These are phyloP conservation scores for Channa striata DNA, from an alignment of 2,797 vertebrate genomes.

Conservation along the genomic window DNA sequence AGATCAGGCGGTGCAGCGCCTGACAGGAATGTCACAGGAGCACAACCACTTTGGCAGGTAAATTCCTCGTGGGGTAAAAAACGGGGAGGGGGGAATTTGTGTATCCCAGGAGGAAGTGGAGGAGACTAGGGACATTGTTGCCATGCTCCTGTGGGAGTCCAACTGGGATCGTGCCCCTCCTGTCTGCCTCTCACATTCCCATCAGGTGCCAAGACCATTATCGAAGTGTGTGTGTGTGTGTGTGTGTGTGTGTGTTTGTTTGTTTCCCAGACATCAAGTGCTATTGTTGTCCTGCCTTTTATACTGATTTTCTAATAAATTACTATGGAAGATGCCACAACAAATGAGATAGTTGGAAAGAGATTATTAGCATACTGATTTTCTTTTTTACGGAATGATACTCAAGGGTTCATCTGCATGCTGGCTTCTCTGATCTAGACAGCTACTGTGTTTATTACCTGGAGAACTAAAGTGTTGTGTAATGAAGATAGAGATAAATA, in stretches of 20 bases:
- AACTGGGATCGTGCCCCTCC: conserved; percentile 18
- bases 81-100: conserved; percentile 2
- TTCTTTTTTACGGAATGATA: conserved; percentile 18
- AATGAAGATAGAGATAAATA: conserved; percentile 40
- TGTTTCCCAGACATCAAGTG: conserved; percentile 1
- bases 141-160: conserved; percentile 55
- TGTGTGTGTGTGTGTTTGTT: background rate
- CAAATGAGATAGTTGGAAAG: conserved; percentile 19
- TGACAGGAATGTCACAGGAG: conserved; percentile 70
- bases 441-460: conserved; percentile 43
- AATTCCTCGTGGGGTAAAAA: conserved; percentile 25
- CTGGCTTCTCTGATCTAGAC: conserved; percentile 14
- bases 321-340: conserved; percentile 2
- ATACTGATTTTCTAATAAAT: conserved; percentile 15
- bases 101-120: conserved; percentile 25
- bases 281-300: conserved; percentile 6
- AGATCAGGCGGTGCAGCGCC: conserved; percentile 10
- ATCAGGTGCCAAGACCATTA: conserved; percentile 20
- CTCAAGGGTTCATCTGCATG: conserved; percentile 25
- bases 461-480: conserved; percentile 41
- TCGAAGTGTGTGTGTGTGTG: conserved; percentile 11
- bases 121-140: conserved; percentile 40
- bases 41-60: conserved; percentile 44
- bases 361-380: conserved; percentile 17
- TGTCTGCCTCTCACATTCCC: conserved; percentile 26